These are phyloP conservation scores for Helobdella robusta DNA, from an alignment of 2,888 invertebrate genomes.

Conservation along the genomic window DNA sequence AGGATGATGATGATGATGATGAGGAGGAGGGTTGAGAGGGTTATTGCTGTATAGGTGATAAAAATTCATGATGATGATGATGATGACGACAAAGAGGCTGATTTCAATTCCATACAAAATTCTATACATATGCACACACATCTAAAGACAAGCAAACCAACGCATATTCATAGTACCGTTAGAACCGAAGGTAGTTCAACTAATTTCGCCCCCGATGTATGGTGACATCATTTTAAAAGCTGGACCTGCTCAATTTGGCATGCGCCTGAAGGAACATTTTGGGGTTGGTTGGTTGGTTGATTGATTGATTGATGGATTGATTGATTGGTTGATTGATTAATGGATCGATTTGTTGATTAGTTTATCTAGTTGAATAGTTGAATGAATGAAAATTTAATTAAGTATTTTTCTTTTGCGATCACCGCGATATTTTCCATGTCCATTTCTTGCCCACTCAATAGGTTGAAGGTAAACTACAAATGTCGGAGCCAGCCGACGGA, in stretches of 20 bases:
- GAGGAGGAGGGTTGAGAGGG: not conserved
- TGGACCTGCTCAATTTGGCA: constrained; percentile 84
- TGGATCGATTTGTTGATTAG: not conserved
- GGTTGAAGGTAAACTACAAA: constrained; percentile 50
- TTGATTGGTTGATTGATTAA: no score
- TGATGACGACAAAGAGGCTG: no score
- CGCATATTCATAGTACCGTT: constrained; percentile 37
- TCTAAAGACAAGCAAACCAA: not conserved
- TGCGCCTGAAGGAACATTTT: constrained; percentile 57
- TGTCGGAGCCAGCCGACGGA: constrained; percentile 64
- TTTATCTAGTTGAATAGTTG: not conserved
- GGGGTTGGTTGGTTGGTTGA: constrained; percentile 27
- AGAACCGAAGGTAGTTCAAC: constrained; percentile 52
- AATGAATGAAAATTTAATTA: not conserved
- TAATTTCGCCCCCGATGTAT: constrained; percentile 52
- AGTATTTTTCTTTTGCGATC: no score
- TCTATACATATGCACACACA: not conserved
- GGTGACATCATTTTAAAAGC: constrained; percentile 58
- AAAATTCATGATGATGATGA: no score
- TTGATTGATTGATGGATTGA: no score
- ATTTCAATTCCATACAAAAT: no score
- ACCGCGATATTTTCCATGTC: no score
- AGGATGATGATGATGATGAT: not conserved
- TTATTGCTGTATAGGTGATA: no score
- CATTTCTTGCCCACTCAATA: no score